These are phyloP conservation scores for Cavia porcellus DNA, from an alignment of 2,113 vertebrate species.

Conservation along the genomic window DNA sequence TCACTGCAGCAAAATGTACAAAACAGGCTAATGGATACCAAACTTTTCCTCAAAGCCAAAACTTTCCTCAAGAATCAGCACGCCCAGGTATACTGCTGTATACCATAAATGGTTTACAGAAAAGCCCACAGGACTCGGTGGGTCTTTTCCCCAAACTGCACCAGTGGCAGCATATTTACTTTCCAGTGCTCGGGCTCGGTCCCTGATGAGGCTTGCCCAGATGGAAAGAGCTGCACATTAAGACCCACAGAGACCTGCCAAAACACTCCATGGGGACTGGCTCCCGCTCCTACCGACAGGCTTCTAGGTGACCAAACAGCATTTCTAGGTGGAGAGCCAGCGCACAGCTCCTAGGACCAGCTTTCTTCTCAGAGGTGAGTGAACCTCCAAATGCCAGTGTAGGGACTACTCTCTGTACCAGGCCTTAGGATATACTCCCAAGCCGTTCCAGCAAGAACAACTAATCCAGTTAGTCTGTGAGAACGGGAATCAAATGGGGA, in stretches of 20 bases:
- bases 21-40: not conserved
- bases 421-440: not conserved
- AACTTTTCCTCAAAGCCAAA: not conserved
- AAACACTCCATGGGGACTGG: fast-evolving
- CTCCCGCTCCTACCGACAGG: not conserved
- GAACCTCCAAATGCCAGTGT: not conserved
- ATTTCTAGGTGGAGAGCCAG: not conserved
- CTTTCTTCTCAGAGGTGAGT: not conserved
- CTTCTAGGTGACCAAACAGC: not conserved
- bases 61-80: not conserved
- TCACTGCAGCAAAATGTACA: not conserved
- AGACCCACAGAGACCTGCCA: not conserved
- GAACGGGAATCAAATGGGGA: fast-evolving
- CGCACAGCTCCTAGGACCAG: not conserved
- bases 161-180: not conserved
- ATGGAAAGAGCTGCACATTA: not conserved
- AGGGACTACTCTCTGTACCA: not conserved
- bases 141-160: not conserved
- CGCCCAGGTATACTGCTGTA: not conserved
- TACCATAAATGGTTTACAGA: fast-evolving
- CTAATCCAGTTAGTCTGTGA: fast-evolving
- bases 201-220: not conserved
- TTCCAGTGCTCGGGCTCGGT: not conserved
- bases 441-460: not conserved
- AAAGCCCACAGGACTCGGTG: not conserved